Percentiles rank a stretch among this genome's conserved stretches.
These are phyloP conservation scores for Cygnus olor DNA, from an alignment of 2,797 vertebrate genomes.

Conservation along the genomic window DNA sequence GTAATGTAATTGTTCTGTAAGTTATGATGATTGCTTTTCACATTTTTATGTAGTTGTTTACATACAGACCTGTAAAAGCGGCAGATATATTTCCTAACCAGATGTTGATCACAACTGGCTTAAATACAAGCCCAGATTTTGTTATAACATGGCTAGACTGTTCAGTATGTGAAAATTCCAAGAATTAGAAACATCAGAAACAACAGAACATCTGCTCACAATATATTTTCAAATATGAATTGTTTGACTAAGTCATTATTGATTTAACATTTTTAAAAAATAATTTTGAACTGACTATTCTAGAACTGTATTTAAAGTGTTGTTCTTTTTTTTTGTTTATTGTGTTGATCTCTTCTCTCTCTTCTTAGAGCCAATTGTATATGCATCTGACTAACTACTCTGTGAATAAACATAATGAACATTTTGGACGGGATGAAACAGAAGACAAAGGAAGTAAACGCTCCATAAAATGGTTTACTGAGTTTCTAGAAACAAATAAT, in stretches of 20 bases:
- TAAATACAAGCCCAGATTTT: background rate
- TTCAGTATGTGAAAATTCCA: background rate
- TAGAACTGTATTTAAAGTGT: background rate
- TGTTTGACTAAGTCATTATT: background rate
- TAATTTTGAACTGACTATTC: background rate
- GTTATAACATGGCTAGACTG: background rate
- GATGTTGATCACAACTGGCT: background rate
- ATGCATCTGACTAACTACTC: constrained; percentile 99
- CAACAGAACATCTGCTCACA: background rate
- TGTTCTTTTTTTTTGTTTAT: background rate
- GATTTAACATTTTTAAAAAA: background rate
- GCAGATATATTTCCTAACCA: background rate
- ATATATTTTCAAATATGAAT: background rate
- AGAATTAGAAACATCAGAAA: background rate
- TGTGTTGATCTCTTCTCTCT: background rate
- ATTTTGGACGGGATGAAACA: constrained; percentile 93
- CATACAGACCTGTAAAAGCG: constrained; percentile 1
- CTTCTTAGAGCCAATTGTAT: constrained; percentile 90
- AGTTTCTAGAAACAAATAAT: constrained; percentile 93
- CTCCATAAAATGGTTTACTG: constrained; percentile 97
- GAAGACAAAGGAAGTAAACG: constrained; percentile 97
- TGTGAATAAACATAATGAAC: constrained; percentile 98
- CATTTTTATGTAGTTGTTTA: constrained; percentile 11
- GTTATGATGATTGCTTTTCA: background rate
- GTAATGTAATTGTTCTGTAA: background rate